Evolutionary conservation across 2,113 vertebrate genomes (phyloP).

Genomic region (Sceloporus tristichus): DNA sequence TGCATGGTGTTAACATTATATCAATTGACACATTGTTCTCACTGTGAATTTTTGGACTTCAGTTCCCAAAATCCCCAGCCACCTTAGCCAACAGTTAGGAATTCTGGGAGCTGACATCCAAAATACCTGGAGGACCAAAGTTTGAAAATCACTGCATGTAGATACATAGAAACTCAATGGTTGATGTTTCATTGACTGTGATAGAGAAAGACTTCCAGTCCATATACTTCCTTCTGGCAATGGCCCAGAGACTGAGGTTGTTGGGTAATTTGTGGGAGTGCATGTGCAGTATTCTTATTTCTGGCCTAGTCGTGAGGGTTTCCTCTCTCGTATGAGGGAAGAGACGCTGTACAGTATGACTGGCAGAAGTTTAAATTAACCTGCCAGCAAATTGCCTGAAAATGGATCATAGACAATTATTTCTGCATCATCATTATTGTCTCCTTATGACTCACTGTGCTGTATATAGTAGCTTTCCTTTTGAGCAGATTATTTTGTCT

Average conservation of each 20-base stretch:
- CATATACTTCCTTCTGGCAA: neutral
- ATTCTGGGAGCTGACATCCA: no score
- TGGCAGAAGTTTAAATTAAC: slow-evolving; percentile 37
- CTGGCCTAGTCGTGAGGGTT: neutral
- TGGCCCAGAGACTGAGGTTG: neutral
- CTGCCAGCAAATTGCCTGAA: slow-evolving; percentile 58
- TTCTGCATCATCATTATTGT: slow-evolving; percentile 57
- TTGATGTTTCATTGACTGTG: neutral
- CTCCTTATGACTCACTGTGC: slow-evolving; percentile 63
- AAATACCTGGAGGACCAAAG: no score
- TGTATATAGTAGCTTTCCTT: slow-evolving; percentile 63
- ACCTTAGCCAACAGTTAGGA: neutral
- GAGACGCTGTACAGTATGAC: slow-evolving; percentile 44
- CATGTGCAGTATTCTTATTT: neutral
- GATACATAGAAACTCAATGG: neutral
- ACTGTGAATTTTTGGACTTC: neutral
- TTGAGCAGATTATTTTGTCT: slow-evolving; percentile 64
- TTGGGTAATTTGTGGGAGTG: neutral
- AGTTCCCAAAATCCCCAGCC: no score
- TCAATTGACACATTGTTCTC: neutral
- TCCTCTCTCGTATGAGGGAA: slow-evolving; percentile 25
- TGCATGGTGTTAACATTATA: neutral
- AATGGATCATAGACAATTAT: slow-evolving; percentile 51
- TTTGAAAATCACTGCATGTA: no score
- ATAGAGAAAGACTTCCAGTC: neutral